Base-by-base conservation (phyloP, 2,888 invertebrate genomes). In the Leptopilina syphax region DNA sequence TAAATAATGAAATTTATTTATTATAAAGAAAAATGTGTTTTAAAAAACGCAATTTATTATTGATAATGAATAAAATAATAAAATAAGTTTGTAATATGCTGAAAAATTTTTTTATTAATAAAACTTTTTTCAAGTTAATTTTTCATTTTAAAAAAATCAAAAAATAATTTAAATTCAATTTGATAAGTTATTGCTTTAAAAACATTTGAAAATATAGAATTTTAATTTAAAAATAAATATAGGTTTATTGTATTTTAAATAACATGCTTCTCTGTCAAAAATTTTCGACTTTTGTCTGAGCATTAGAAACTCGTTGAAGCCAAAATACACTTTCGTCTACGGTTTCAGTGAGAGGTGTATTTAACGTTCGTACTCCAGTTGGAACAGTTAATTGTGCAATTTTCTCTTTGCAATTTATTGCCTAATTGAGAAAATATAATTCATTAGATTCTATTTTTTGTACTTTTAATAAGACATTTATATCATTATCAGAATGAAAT, bases 301-400 rank as follows among this genome's bases (percentile, higher is more conserved):
- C 54, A 73, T 73, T 73, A 57, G 54, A 54, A 34, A 73, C 73
- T 13, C 73, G 54, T n/a, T 73, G 73, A 13, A 73, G 73, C 73
- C 54, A 73, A 57, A 73, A 57, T 73, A 73, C 24, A 57, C 54
- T 73, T 27, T 73, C 73, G 4, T 73, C 73, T 73, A 73, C n/a
- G 13, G 73, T 57, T 73, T 73, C 73, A 57, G 34, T 34, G 7
- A 73, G 9, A 34, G 57, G 73, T 57, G 54, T 13, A 9, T 73
- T 13, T n/a, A 27, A 13, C 34, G 7, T 34, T 57, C 34, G 27
- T n/a, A 73, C 54, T 4, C 27, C 73, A 1, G 54, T 73, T 73
- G 57, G 73, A 73, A 73, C 34, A 3, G 73, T 24, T 54, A 73
- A 34, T 13, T 50, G 13, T 0, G 54, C 3, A 18, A 73, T 54